Percentiles rank a stretch among this genome's conserved stretches.
Evolutionary conservation across 2,888 invertebrate genomes (phyloP).

Genomic region (Polydrusus tereticollis): DNA sequence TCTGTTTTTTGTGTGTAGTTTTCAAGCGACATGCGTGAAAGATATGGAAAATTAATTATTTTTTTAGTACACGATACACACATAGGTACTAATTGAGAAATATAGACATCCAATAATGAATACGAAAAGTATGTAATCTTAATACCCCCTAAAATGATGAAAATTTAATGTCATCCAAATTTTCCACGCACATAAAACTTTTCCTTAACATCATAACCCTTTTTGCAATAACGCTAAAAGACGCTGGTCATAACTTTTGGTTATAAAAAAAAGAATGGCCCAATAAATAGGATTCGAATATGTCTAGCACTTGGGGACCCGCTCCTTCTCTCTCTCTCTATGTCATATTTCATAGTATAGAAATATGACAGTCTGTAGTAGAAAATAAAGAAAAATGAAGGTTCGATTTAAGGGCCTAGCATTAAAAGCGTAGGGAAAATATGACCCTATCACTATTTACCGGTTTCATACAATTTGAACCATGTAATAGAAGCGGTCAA

Average conservation of each 20-base stretch:
- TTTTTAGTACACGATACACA: too few species aligned
- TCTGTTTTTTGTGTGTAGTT: too few species aligned
- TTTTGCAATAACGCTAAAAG: background rate
- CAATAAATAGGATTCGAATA: background rate
- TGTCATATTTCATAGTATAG: background rate
- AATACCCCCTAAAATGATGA: background rate
- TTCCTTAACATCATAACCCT: background rate
- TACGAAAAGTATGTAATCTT: too few species aligned
- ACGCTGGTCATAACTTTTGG: background rate
- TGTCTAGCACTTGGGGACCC: background rate
- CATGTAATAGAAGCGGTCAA: too few species aligned
- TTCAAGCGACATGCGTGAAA: too few species aligned
- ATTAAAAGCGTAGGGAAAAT: too few species aligned
- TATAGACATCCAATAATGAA: too few species aligned
- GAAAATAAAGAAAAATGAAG: background rate
- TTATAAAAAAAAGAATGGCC: background rate
- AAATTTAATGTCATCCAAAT: background rate
- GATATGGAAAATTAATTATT: too few species aligned
- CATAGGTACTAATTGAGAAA: too few species aligned
- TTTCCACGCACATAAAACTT: background rate
- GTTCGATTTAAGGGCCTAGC: too few species aligned
- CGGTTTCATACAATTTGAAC: too few species aligned
- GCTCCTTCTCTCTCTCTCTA: background rate
- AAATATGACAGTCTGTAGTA: background rate
- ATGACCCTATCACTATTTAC: too few species aligned